A percentile compares a stretch with the other conserved stretches of the same genome.
These are phyloP conservation scores for Montipora sp. DNA, from an alignment of 64 coral and sea anemone species.

Conservation along the genomic window DNA sequence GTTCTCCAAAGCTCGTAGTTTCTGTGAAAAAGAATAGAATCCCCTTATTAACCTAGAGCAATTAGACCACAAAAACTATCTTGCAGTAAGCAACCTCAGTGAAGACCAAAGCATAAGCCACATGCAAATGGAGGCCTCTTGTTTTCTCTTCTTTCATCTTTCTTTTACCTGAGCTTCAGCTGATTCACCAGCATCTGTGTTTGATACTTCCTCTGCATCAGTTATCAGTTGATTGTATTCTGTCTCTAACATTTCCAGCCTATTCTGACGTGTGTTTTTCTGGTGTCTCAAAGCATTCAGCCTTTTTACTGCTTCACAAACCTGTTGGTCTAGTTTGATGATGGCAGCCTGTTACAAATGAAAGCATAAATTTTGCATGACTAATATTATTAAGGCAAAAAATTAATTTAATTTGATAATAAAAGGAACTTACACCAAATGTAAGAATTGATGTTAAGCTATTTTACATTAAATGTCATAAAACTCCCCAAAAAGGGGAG, in stretches of 20 bases:
- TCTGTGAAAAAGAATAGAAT: slow-evolving; percentile 36
- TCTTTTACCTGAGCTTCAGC: slow-evolving; percentile 87
- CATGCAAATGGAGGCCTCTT: too few relatives aligned
- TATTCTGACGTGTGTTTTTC: slow-evolving; percentile 72
- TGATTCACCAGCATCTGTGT: slow-evolving; percentile 93
- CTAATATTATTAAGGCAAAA: neutral
- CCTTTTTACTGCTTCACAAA: slow-evolving; percentile 92
- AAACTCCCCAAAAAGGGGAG: too few relatives aligned
- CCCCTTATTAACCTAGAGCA: too few relatives aligned
- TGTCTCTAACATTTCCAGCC: slow-evolving; percentile 76
- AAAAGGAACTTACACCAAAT: too few relatives aligned
- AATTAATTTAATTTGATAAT: too few relatives aligned
- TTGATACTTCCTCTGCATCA: slow-evolving; percentile 92
- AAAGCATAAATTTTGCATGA: neutral
- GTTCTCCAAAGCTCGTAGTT: slow-evolving; percentile 91
- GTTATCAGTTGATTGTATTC: slow-evolving; percentile 92
- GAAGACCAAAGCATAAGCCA: too few relatives aligned
- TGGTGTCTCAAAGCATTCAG: slow-evolving; percentile 92
- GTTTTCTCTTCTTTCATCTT: neutral
- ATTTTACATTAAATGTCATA: too few relatives aligned
- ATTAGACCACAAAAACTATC: neutral
- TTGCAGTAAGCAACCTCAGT: too few relatives aligned
- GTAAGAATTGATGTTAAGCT: too few relatives aligned
- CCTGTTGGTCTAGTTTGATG: slow-evolving; percentile 95
- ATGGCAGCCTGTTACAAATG: slow-evolving; percentile 79